Percentiles rank a stretch among this genome's conserved stretches.
Conservation (phyloP, 2,113 vertebrate genomes). For the Pygoscelis antarcticus region DNA sequence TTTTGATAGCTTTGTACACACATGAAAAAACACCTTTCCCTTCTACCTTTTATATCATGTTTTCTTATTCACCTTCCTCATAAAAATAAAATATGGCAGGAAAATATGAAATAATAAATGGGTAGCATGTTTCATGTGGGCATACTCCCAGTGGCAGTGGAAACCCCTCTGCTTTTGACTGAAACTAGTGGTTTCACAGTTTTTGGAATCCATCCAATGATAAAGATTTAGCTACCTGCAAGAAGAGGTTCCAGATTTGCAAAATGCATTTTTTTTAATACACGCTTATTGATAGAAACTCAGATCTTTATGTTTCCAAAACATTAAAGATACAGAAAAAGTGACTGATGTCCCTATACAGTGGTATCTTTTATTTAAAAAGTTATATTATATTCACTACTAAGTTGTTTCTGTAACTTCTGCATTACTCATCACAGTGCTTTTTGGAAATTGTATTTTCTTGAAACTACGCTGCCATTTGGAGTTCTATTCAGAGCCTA, state of each 20-base stretch:
- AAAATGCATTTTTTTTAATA: neutral
- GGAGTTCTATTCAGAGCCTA: neutral
- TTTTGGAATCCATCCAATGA: neutral
- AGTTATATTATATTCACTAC: neutral
- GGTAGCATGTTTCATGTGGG: neutral
- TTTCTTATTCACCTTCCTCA: neutral
- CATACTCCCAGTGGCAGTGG: neutral
- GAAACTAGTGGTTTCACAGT: neutral
- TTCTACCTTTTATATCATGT: neutral
- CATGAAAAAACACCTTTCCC: neutral
- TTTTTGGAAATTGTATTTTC: neutral
- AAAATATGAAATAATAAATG: neutral
- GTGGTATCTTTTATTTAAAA: neutral
- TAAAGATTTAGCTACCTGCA: neutral
- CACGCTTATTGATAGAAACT: neutral
- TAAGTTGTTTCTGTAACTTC: neutral
- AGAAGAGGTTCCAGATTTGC: neutral
- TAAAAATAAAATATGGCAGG: neutral
- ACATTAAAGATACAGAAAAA: neutral
- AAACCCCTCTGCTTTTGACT: neutral
- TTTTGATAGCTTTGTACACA: neutral
- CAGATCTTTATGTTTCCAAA: neutral
- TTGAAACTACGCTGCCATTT: neutral
- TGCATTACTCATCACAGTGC: neutral
- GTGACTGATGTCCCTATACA: neutral